These are phyloP conservation scores for Sminthurinus signatus DNA, from an alignment of 1,140 invertebrate species.

Conservation along the genomic window DNA sequence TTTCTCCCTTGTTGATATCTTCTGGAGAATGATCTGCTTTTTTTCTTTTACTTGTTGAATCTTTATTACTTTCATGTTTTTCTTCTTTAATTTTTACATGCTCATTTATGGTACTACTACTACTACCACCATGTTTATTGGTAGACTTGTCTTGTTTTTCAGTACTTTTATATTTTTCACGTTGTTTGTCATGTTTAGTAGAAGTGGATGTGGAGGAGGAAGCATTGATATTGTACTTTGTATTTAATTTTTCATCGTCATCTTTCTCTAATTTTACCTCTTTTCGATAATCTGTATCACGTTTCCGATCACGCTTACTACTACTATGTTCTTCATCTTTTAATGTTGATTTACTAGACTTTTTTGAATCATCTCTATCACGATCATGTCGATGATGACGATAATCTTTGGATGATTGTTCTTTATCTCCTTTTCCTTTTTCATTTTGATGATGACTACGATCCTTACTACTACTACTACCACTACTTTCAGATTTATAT, in stretches of 20 bases:
- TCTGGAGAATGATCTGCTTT: slow-evolving; percentile 19
- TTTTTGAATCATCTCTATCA: too few species aligned
- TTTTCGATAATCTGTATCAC: not conserved
- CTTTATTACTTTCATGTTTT: slow-evolving; percentile 12
- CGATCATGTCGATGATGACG: too few species aligned
- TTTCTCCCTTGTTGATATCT: slow-evolving; percentile 22
- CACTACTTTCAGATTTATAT: too few species aligned
- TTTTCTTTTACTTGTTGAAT: slow-evolving; percentile 26
- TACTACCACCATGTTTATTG: slow-evolving; percentile 6
- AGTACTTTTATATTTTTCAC: slow-evolving; percentile 8
- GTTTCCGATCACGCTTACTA: not conserved
- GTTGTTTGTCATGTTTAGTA: not conserved
- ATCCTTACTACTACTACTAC: too few species aligned
- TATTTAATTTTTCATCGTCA: too few species aligned
- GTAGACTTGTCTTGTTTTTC: not conserved
- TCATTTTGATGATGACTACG: too few species aligned
- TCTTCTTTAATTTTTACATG: slow-evolving; percentile 30
- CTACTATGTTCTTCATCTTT: too few species aligned
- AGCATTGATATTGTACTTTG: not conserved
- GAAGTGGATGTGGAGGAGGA: not conserved
- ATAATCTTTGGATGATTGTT: too few species aligned
- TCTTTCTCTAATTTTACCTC: not conserved
- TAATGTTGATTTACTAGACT: too few species aligned
- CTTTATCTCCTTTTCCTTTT: too few species aligned
- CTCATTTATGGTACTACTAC: slow-evolving; percentile 30